A percentile compares a stretch with the other conserved stretches of the same genome.
Evolutionary conservation across 2,113 vertebrate species (phyloP).

Genomic region (Peromyscus maniculatus): DNA sequence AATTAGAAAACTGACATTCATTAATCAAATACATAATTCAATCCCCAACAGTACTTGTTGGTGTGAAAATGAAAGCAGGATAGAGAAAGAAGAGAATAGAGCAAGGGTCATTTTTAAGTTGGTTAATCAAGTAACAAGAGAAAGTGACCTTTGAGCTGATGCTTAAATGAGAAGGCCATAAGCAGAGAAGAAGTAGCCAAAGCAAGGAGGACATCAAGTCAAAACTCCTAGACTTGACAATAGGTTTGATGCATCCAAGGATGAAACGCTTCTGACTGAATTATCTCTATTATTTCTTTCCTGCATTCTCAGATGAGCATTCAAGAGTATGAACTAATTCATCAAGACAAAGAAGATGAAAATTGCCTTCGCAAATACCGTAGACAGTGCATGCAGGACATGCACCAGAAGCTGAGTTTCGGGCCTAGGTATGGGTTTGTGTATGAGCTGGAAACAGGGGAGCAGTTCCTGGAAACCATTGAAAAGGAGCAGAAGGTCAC

Average conservation of each 20-base stretch:
- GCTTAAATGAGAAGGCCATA: background rate
- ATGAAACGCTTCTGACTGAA: background rate
- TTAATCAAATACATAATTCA: background rate
- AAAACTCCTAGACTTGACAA: background rate
- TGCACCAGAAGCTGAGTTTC: constrained; percentile 97
- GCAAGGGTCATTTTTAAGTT: background rate
- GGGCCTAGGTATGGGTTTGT: constrained; percentile 94
- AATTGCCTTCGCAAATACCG: constrained; percentile 95
- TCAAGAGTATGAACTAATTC: constrained; percentile 96
- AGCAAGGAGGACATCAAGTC: background rate
- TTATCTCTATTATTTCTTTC: background rate
- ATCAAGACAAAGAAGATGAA: constrained; percentile 94
- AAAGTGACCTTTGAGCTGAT: background rate
- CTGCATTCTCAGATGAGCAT: constrained; percentile 92
- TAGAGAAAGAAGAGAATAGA: background rate
- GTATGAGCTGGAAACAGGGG: constrained; percentile 93
- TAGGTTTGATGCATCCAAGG: background rate
- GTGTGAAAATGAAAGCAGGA: background rate
- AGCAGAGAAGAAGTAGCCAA: background rate
- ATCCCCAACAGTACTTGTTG: background rate
- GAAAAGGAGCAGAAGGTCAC: constrained; percentile 95
- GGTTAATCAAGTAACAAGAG: background rate
- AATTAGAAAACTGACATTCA: background rate
- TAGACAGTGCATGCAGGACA: constrained; percentile 96
- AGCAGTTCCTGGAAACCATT: constrained; percentile 95